Conservation (phyloP, 2,113 vertebrate genomes). For the Corythoichthys intestinalis region DNA sequence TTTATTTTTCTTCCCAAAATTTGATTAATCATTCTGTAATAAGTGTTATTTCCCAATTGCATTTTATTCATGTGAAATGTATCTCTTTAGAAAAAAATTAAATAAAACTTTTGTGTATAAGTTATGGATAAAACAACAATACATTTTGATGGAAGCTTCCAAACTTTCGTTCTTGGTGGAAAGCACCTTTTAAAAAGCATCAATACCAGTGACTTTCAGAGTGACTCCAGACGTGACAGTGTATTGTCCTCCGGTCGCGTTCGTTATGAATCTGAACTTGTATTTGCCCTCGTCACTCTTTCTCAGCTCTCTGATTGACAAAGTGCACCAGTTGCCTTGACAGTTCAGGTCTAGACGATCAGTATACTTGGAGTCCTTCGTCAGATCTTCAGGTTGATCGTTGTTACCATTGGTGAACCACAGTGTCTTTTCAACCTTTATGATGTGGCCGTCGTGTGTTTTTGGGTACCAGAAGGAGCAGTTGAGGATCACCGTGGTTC, state of each 20-base stretch:
- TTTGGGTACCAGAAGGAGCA: not conserved
- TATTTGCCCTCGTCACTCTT: not conserved
- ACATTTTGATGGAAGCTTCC: not conserved
- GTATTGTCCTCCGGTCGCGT: not conserved
- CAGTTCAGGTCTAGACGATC: not conserved
- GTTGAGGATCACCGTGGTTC: not conserved
- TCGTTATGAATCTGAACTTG: not conserved
- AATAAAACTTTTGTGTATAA: no score
- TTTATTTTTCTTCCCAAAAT: no score
- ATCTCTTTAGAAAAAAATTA: no score
- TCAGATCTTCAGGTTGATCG: not conserved
- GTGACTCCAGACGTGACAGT: not conserved
- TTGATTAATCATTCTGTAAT: no score
- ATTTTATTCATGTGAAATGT: no score
- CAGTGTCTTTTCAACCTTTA: not conserved
- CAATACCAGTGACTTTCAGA: not conserved
- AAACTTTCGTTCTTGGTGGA: no score
- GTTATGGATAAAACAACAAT: not conserved
- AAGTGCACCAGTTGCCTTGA: not conserved
- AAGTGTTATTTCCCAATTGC: no score
- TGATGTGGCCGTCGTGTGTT: not conserved
- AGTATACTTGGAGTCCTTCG: not conserved
- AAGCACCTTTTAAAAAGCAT: no score
- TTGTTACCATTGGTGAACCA: not conserved
- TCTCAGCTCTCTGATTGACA: not conserved